Percentiles rank a stretch among this genome's conserved stretches.
Conservation (phyloP, 1,140 invertebrate species). For the Theocolax elegans region DNA sequence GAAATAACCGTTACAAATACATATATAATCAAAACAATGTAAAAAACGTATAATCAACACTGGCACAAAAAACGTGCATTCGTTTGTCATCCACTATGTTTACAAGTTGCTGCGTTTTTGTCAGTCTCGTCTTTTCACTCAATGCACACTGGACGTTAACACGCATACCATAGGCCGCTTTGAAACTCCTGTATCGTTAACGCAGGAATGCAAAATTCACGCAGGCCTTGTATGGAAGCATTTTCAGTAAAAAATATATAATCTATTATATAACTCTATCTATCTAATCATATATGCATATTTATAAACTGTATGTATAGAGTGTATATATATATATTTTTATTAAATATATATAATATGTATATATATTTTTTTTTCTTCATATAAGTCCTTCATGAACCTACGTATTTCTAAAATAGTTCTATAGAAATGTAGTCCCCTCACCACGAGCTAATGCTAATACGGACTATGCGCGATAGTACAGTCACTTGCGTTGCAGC, state of each 20-base stretch:
- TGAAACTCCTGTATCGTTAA: slow-evolving; percentile 57
- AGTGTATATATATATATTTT: slow-evolving; percentile 45
- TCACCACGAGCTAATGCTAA: slow-evolving; percentile 62
- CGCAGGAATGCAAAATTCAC: slow-evolving; percentile 55
- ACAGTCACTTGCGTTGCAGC: slow-evolving; percentile 49
- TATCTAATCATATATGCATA: slow-evolving; percentile 43
- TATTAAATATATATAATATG: slow-evolving; percentile 39
- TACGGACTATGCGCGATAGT: slow-evolving; percentile 55
- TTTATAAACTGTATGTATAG: slow-evolving; percentile 48
- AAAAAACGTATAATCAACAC: slow-evolving; percentile 25
- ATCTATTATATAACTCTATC: slow-evolving; percentile 36
- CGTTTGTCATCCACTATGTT: slow-evolving; percentile 51
- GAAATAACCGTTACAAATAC: slow-evolving; percentile 22
- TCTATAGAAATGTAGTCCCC: slow-evolving; percentile 60
- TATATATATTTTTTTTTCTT: slow-evolving; percentile 43
- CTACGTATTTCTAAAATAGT: slow-evolving; percentile 52
- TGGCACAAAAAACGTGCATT: slow-evolving; percentile 40
- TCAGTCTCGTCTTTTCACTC: slow-evolving; percentile 44
- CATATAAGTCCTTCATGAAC: slow-evolving; percentile 47
- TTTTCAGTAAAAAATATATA: slow-evolving; percentile 55
- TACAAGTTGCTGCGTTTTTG: slow-evolving; percentile 41
- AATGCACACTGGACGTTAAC: slow-evolving; percentile 56
- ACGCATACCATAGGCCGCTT: slow-evolving; percentile 57
- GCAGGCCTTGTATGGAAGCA: slow-evolving; percentile 57
- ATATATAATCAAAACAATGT: slow-evolving; percentile 33